A percentile compares a stretch with the other conserved stretches of the same genome.
phyloP scores from a whole-genome alignment of 2,113 vertebrate genomes.

The Callospermophilus lateralis region DNA sequence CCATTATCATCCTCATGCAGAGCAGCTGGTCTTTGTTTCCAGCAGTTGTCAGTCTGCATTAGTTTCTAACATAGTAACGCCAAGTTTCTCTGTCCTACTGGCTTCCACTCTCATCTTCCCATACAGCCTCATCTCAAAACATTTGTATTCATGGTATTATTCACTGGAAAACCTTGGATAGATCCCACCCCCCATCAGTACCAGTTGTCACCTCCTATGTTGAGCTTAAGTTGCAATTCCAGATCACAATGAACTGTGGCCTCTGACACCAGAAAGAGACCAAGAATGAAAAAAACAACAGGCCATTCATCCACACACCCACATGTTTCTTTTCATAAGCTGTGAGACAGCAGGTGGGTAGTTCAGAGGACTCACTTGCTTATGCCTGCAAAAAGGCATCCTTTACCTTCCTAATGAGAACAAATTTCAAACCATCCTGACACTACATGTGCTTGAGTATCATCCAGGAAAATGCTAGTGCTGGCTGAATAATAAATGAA shows the following conservation, averaged over 20 bases:
- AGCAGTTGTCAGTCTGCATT: not conserved
- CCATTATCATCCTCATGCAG: not conserved
- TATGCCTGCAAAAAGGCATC: conserved; percentile 83
- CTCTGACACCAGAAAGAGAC: not conserved
- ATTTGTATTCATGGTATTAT: not conserved
- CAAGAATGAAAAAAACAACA: not conserved
- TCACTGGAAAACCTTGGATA: not conserved
- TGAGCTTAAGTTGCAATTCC: not conserved
- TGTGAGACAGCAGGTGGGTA: conserved; percentile 54
- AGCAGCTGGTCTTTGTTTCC: not conserved
- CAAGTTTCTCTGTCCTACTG: not conserved
- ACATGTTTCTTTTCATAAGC: conserved; percentile 45
- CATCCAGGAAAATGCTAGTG: conserved; percentile 85
- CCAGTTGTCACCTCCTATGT: conserved; percentile 11
- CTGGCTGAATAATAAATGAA: conserved; percentile 85
- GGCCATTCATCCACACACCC: not conserved
- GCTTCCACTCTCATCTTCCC: not conserved
- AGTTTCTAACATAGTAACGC: accelerated
- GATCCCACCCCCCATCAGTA: not conserved
- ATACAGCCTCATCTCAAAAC: not conserved
- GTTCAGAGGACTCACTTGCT: conserved; percentile 74
- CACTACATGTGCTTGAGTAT: conserved; percentile 83
- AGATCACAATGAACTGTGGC: not conserved
- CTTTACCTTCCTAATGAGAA: conserved; percentile 87
- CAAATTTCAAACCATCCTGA: conserved; percentile 86